Evolutionary conservation across 2,113 vertebrate species (phyloP).

Genomic region (Microtus oregoni): DNA sequence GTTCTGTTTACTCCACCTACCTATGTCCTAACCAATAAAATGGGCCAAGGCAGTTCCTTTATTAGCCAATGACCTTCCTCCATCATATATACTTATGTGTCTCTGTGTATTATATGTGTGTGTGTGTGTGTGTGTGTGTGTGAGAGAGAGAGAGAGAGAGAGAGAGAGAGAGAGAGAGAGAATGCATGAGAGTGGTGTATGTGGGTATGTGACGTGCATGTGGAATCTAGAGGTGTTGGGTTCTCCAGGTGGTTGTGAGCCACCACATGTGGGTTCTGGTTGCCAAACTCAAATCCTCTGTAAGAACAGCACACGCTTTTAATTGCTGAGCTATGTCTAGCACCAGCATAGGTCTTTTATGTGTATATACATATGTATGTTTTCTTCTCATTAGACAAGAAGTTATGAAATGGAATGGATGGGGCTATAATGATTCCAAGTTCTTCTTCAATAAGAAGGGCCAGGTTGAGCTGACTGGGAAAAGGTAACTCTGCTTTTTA

Average conservation of each 20-base stretch:
- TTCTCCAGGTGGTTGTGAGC: background rate
- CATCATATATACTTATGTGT: fast-evolving
- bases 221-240: background rate
- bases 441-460: constrained; percentile 98
- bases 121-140: background rate
- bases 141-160: no score
- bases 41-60: no score
- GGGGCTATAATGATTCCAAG: constrained; percentile 98
- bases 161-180: no score
- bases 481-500: constrained; percentile 89
- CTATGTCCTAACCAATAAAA: no score
- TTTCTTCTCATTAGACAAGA: constrained; percentile 91
- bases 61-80: no score
- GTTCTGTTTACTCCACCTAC: no score
- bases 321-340: background rate
- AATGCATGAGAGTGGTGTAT: background rate
- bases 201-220: background rate
- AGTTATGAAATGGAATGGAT: constrained; percentile 99
- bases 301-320: background rate
- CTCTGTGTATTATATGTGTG: no score
- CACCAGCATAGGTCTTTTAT: background rate
- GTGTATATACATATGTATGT: background rate
- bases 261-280: background rate
- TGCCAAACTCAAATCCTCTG: background rate
- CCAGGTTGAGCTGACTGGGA: constrained; percentile 97